Base-by-base conservation (phyloP, 1,140 invertebrate species). In the Drosophila bipectinata region DNA sequence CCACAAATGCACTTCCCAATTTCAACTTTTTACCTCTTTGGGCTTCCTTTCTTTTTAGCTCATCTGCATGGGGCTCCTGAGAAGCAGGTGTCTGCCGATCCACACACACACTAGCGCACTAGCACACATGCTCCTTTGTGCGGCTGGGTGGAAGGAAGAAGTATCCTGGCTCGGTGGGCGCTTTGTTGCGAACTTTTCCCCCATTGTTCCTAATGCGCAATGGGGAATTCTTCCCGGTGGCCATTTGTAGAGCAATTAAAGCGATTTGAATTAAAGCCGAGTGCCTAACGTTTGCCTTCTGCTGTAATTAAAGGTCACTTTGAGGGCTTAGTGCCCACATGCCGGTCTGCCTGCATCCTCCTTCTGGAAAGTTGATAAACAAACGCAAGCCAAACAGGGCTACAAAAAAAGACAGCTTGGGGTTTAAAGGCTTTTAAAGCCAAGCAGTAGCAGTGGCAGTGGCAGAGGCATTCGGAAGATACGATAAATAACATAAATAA, bases 401-500 rank as follows among this genome's bases (percentile, higher is more conserved):
- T 12, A 12, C 14, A 14, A 12, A 56, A 64, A 51, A 51, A 52
- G 48, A 59, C 51, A 69, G 41, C 49, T 14, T 14, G 49, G 9
- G 77, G 28, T 72, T 87, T 87, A 85, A 87, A 87, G 78, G 82
- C 82, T 85, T 87, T 81, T 67, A 81, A 75, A 54, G 71, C 45
- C 68, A 62, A 53, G 32, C 47, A 28, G 41, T 44, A 45, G 39
- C 21, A 37, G 74, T 28, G 34, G 28, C 18, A 45, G 55, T 10
- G 51, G 57, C 18, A 30, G 49, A 45, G 21, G 44, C 57, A 62
- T 47, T 55, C 51, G 66, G 73, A 54, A 80, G 61, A 62, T 75
- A 51, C 82, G 82, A 85, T 85, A 85, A 87, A 85, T 87, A 85
- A 87, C 82, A 87, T 87, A 87, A 85, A 85, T 85, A 85, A 85